Evolutionary conservation across 2,888 invertebrate species (phyloP).

Genomic region (Fissipunctia ypsillon): DNA sequence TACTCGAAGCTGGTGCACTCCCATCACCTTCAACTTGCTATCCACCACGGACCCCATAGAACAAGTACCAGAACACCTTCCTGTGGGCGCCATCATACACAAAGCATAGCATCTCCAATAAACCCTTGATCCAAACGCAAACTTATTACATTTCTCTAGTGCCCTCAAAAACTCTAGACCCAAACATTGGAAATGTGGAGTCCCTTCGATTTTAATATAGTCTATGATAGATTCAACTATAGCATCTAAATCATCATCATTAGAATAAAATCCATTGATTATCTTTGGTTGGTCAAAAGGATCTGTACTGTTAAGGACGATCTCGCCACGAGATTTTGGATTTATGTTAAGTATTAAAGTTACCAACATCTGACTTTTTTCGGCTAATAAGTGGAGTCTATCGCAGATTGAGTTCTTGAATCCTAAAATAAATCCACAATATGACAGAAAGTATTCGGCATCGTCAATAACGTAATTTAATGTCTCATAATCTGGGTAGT

Average conservation of each 20-base stretch:
- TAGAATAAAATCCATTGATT: conserved; percentile 21
- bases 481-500: conserved; percentile 12
- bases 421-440: conserved; percentile 39
- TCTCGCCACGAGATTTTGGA: conserved; percentile 35
- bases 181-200: conserved; percentile 31
- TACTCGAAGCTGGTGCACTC: conserved; percentile 33
- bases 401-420: conserved; percentile 40
- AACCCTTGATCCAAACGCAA: conserved; percentile 9
- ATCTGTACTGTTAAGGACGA: conserved; percentile 32
- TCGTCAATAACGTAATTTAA: conserved; percentile 27
- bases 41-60: conserved; percentile 51
- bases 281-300: conserved; percentile 39
- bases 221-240: conserved; percentile 23
- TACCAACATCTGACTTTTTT: conserved; percentile 25
- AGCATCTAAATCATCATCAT: conserved; percentile 34
- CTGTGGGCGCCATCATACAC: conserved; percentile 26
- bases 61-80: conserved; percentile 34
- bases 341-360: conserved; percentile 4
- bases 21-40: conserved; percentile 27
- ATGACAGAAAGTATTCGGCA: conserved; percentile 2
- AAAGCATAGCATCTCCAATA: conserved; percentile 45
- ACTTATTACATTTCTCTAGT: conserved; percentile 5
- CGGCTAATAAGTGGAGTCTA: not conserved
- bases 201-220: conserved; percentile 22
- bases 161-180: conserved; percentile 21